Percentiles rank a stretch among this genome's conserved stretches.
Conservation (phyloP, 2,113 vertebrate species). For the Mirza zaza region DNA sequence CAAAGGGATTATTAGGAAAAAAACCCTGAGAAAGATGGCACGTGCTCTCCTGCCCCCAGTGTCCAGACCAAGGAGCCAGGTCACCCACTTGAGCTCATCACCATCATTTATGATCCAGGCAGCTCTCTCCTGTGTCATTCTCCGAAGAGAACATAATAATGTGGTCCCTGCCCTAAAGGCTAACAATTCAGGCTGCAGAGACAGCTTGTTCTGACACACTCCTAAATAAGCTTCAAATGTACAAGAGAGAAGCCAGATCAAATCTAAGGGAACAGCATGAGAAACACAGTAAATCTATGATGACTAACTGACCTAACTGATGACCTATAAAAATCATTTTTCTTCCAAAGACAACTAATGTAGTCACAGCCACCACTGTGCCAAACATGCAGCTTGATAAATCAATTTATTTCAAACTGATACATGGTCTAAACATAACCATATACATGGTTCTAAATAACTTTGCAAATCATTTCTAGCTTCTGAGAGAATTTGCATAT, state of each 20-base stretch:
- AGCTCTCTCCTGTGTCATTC: constrained; percentile 26
- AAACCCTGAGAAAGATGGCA: neutral
- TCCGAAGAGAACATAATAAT: constrained; percentile 42
- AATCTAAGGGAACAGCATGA: constrained; percentile 59
- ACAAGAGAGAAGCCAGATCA: constrained; percentile 61
- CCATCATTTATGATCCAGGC: constrained; percentile 22
- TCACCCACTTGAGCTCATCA: neutral
- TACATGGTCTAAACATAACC: neutral
- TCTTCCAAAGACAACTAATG: constrained; percentile 64
- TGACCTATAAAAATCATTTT: constrained; percentile 69
- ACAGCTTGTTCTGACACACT: constrained; percentile 70
- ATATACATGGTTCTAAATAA: constrained; percentile 42
- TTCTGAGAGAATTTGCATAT: constrained; percentile 32
- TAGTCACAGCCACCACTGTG: neutral
- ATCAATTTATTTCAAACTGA: constrained; percentile 43
- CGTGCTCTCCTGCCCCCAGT: neutral
- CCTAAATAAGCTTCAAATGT: constrained; percentile 73
- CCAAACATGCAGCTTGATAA: constrained; percentile 57
- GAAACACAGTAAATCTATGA: constrained; percentile 60
- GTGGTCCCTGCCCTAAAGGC: constrained; percentile 48
- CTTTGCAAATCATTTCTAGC: constrained; percentile 12
- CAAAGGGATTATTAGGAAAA: neutral
- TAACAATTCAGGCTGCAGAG: constrained; percentile 63
- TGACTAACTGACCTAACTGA: constrained; percentile 70
- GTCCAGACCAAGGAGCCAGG: neutral